These are phyloP conservation scores for Petrocephalus zakoni DNA, from an alignment of 2,113 vertebrate genomes.

Conservation along the genomic window DNA sequence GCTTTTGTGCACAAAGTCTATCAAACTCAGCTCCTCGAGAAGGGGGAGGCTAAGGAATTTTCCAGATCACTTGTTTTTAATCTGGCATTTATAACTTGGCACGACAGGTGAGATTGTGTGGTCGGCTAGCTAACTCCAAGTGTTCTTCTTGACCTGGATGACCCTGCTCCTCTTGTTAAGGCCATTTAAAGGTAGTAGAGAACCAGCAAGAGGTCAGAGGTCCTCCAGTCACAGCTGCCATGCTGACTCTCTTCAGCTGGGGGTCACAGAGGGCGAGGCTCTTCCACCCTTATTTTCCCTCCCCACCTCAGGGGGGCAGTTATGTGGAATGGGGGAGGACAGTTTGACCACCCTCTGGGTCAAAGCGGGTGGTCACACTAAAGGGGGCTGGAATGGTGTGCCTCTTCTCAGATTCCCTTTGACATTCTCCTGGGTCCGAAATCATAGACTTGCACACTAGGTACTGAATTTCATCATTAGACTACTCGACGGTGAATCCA, in stretches of 20 bases:
- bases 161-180: not conserved
- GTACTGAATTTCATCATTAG: not conserved
- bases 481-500: not conserved
- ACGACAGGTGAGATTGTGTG: slow-evolving; percentile 40
- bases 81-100: slow-evolving; percentile 42
- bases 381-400: not conserved
- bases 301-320: not conserved
- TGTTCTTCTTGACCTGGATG: not conserved
- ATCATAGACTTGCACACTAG: not conserved
- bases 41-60: slow-evolving; percentile 23
- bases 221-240: not conserved
- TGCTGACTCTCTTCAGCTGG: not conserved
- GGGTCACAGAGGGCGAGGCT: not conserved
- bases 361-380: not conserved
- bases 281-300: not conserved
- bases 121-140: slow-evolving; percentile 29
- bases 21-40: not conserved
- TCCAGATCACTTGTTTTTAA: slow-evolving; percentile 34
- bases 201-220: not conserved
- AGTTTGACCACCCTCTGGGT: not conserved
- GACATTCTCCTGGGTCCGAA: not conserved
- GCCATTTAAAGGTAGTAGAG: not conserved
- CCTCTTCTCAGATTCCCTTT: not conserved
- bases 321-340: not conserved
- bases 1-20: not conserved